These are phyloP conservation scores for Molossus alvarezi DNA, from an alignment of 2,797 vertebrate species.

Conservation along the genomic window DNA sequence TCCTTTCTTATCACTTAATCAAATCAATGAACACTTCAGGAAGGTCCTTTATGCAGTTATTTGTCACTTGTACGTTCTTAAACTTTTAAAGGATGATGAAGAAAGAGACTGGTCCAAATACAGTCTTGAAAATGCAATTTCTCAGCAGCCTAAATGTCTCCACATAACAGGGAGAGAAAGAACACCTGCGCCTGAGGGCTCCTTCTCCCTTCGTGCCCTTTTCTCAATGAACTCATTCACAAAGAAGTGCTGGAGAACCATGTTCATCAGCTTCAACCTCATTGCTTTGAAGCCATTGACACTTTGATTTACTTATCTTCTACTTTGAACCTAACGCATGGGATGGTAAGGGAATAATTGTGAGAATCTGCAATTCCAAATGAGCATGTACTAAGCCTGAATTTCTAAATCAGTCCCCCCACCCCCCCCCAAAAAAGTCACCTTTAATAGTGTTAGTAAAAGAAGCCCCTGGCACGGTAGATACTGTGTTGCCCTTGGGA, in stretches of 20 bases:
- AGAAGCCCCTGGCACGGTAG: not conserved
- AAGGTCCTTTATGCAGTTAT: not conserved
- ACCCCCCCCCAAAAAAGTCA: not conserved
- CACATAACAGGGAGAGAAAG: rapidly evolving
- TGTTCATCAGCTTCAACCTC: not conserved
- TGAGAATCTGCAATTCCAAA: not conserved
- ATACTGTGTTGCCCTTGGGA: not conserved
- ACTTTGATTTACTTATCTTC: not conserved
- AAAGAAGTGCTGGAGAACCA: not conserved
- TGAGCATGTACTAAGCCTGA: not conserved
- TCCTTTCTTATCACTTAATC: not conserved
- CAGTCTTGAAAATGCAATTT: constrained; percentile 27
- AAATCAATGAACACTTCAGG: not conserved
- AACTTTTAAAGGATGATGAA: constrained; percentile 44
- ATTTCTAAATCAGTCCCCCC: not conserved
- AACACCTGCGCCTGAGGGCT: not conserved
- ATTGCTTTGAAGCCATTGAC: not conserved
- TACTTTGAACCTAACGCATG: not conserved
- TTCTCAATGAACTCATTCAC: not conserved
- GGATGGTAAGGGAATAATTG: not conserved
- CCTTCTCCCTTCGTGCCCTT: not conserved
- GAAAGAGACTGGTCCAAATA: not conserved
- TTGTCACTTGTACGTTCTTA: constrained; percentile 17
- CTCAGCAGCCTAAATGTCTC: not conserved
- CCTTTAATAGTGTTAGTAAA: not conserved